Evolutionary conservation across 64 coral and sea anemone genomes (phyloP), one percentile per base, ranked within the genome.

Genomic region (Stichodactyla mertensii): DNA sequence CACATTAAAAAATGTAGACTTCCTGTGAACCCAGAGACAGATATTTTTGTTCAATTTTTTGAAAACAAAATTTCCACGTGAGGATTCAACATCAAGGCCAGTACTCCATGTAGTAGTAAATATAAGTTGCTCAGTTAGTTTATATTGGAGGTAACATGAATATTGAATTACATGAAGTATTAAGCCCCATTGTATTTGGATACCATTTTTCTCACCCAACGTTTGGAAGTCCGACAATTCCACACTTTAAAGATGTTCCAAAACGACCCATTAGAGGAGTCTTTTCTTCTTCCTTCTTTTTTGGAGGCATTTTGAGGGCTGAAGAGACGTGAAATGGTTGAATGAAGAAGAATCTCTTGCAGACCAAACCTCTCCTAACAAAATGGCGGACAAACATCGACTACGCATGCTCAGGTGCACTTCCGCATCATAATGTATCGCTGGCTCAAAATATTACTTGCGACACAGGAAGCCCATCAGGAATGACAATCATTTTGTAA

Each of bases 1-100:
- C 22, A 99, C 97, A 86, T 99, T 99, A 84, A 99, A 99, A 86
- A 99, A 99, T 14, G 97, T 99, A 11, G 97, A 99, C 83, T 99
- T 99, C 61, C 97, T 99, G 59, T 82, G 77, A 67, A 86, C 24
- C 10, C 24, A 31, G 12, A 51, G 54, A 93, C 86, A 89, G 12
- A 78, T 16, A 26, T 69, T 69, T 12, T 9, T 28, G 56, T 58
- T 58, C 0, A 66, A 14, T 69, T 52, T 31, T 70, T 26, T 74
- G 14, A 59, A 55, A 62, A 36, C 57, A 27, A n/a, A 45, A 56
- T 64, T 52, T 85, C 82, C 86, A 88, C 86, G 87, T 92, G 79
- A 62, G 36, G 53, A 56, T 52, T 16, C 7, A 12, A 87, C 9
- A 71, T n/a, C 10, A 16, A 64, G 56, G 6, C 26, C 27, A 23